Evolutionary conservation across 2,113 vertebrate species (phyloP).

Genomic region (Rhombomys opimus): DNA sequence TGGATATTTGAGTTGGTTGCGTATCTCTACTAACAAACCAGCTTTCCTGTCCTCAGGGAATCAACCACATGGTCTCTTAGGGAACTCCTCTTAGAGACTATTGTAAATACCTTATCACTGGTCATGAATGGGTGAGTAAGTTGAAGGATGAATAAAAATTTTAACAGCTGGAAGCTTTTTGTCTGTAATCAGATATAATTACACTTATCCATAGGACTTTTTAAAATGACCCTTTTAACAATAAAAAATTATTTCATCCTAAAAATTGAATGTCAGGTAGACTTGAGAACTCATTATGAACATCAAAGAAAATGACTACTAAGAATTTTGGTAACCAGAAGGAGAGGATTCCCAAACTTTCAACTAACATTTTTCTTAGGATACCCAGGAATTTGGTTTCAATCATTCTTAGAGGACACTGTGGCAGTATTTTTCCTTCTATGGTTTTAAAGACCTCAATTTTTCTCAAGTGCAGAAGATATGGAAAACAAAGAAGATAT

Average conservation of each 20-base stretch:
- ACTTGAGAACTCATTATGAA: neutral
- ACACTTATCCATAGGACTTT: neutral
- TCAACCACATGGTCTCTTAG: neutral
- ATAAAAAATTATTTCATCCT: neutral
- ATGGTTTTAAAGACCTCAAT: neutral
- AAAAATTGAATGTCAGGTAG: neutral
- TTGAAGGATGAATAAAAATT: neutral
- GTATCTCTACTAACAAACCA: neutral
- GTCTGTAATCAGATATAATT: neutral
- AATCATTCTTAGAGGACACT: neutral
- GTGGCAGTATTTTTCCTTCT: neutral
- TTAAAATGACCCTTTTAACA: neutral
- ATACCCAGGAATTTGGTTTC: neutral
- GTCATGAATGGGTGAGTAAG: neutral
- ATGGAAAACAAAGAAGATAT: neutral
- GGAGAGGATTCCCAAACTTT: neutral
- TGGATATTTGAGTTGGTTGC: neutral
- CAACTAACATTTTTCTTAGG: neutral
- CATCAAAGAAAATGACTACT: neutral
- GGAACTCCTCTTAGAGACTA: neutral
- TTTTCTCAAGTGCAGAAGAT: neutral
- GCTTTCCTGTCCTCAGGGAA: neutral
- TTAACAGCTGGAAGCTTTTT: neutral
- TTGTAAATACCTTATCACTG: neutral
- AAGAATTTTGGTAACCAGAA: neutral